Conservation (phyloP, 2,888 invertebrate species). For the Blastobasis lacticolella region DNA sequence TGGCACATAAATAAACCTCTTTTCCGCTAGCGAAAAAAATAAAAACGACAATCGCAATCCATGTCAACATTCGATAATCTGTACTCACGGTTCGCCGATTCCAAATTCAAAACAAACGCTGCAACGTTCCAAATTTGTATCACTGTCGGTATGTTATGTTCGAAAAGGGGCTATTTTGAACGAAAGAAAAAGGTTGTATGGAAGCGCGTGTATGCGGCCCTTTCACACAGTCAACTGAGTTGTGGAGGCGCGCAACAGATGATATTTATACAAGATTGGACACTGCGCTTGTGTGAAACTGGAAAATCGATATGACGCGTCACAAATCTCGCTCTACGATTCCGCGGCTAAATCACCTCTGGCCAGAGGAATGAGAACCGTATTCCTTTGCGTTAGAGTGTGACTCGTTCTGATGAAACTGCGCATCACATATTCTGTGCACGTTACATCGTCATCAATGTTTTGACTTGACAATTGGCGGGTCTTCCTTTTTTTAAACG, state of each 20-base stretch:
- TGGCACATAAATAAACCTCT: too few relatives aligned
- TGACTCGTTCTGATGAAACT: too few relatives aligned
- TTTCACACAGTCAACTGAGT: constrained; percentile 58
- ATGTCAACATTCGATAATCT: constrained; percentile 9
- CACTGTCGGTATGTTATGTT: too few relatives aligned
- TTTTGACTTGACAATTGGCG: too few relatives aligned
- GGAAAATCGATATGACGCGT: constrained; percentile 47
- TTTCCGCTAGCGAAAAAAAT: not conserved
- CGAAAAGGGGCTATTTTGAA: constrained; percentile 17
- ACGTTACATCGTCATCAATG: too few relatives aligned
- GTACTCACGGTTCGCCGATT: not conserved
- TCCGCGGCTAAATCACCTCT: too few relatives aligned
- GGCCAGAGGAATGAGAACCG: too few relatives aligned
- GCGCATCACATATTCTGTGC: too few relatives aligned
- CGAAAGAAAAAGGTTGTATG: constrained; percentile 33
- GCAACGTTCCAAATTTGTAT: not conserved
- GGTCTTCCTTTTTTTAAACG: too few relatives aligned
- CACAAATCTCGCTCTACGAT: constrained; percentile 13
- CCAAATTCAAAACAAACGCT: constrained; percentile 1
- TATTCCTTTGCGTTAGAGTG: too few relatives aligned
- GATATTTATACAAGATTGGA: constrained; percentile 47
- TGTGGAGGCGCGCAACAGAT: constrained; percentile 48
- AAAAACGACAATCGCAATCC: constrained; percentile 18
- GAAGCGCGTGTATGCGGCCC: constrained; percentile 39
- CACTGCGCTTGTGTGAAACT: constrained; percentile 49